phyloP scores from a whole-genome alignment of 2,888 invertebrate species.

The Lysandra coridon region DNA sequence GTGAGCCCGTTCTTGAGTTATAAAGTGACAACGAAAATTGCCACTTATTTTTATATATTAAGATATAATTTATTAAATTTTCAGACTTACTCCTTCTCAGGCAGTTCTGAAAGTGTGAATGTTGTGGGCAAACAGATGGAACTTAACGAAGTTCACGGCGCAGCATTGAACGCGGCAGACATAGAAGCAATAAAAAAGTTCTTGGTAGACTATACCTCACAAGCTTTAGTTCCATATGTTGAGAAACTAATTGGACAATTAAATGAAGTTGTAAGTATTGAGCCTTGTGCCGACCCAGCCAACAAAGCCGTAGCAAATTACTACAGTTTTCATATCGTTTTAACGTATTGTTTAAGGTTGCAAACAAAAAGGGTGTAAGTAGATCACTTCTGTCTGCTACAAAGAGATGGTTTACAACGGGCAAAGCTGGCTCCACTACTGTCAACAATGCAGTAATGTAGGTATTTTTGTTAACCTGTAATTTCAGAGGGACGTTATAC shows the following conservation, averaged over 20 bases:
- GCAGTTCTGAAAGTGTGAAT: constrained; percentile 82
- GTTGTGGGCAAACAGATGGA: constrained; percentile 74
- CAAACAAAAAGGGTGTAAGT: constrained; percentile 95
- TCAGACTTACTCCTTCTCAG: constrained; percentile 74
- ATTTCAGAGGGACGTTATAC: neutral
- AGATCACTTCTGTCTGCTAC: constrained; percentile 96
- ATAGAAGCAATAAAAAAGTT: constrained; percentile 91
- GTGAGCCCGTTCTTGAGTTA: no score
- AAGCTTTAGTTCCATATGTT: constrained; percentile 93
- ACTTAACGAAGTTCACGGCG: constrained; percentile 83
- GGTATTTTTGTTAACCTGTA: constrained; percentile 49
- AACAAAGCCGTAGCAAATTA: neutral
- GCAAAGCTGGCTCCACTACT: constrained; percentile 88
- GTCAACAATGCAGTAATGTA: constrained; percentile 91
- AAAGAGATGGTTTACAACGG: constrained; percentile 96
- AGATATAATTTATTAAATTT: constrained; percentile 41
- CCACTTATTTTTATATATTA: no score
- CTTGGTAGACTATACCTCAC: constrained; percentile 91
- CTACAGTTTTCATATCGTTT: no score
- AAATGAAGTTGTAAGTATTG: constrained; percentile 76
- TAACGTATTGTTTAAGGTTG: constrained; percentile 72
- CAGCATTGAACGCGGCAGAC: constrained; percentile 89
- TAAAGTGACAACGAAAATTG: no score
- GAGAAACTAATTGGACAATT: constrained; percentile 92
- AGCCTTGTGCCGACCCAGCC: neutral